A percentile compares a stretch with the other conserved stretches of the same genome.
Evolutionary conservation across 1,140 invertebrate genomes (phyloP).

Genomic region (Megalopta genalis): DNA sequence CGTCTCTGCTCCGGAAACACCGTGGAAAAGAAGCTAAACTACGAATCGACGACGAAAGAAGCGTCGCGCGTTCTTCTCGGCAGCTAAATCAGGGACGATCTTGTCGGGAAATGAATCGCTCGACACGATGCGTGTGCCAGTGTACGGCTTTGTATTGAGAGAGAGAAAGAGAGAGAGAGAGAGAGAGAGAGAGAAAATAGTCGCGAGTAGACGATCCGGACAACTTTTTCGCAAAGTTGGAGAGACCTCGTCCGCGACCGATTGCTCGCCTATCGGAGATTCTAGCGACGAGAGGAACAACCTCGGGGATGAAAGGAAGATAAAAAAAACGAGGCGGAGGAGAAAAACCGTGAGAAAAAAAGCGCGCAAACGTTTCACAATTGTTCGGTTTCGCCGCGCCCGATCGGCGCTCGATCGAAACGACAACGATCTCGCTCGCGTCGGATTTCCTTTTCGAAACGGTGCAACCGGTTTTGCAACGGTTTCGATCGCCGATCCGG

Average conservation of each 20-base stretch:
- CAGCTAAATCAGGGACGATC: too few species aligned
- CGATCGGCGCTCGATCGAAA: neutral
- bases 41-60: neutral
- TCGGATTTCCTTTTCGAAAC: too few species aligned
- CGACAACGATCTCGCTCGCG: neutral
- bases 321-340: neutral
- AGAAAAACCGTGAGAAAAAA: neutral
- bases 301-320: neutral
- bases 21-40: too few species aligned
- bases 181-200: neutral
- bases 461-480: too few species aligned
- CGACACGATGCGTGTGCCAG: conserved; percentile 17
- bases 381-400: conserved; percentile 5
- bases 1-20: too few species aligned
- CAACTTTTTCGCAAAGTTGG: too few species aligned
- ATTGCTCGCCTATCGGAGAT: too few species aligned
- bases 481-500: too few species aligned
- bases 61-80: neutral
- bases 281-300: too few species aligned
- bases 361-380: neutral
- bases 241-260: too few species aligned
- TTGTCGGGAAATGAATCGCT: neutral
- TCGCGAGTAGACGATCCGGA: too few species aligned
- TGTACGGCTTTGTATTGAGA: conserved; percentile 30
- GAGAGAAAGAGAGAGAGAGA: neutral